Percentiles rank a stretch among this genome's conserved stretches.
These are phyloP conservation scores for Philaenus spumarius DNA, from an alignment of 1,140 invertebrate genomes.

Conservation along the genomic window DNA sequence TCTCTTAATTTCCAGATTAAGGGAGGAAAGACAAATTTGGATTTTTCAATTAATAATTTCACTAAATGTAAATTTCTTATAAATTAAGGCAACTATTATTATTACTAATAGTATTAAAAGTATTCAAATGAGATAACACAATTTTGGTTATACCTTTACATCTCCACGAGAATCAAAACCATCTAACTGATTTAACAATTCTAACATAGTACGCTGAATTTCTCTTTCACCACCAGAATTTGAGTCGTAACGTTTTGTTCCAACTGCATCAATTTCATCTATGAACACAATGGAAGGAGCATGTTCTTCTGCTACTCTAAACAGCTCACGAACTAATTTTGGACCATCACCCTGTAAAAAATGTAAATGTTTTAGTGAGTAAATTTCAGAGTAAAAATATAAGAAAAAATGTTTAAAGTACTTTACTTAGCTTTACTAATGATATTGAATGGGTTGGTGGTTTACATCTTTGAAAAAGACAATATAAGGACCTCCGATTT, in stretches of 20 bases:
- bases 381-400: too few relatives aligned
- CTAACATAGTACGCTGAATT: constrained; percentile 99
- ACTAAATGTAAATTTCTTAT: too few relatives aligned
- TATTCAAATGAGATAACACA: neutral
- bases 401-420: too few relatives aligned
- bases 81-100: too few relatives aligned
- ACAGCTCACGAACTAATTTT: constrained; percentile 95
- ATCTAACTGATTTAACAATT: constrained; percentile 97
- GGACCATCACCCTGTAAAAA: constrained; percentile 86
- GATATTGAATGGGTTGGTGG: too few relatives aligned
- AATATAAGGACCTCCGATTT: too few relatives aligned
- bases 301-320: constrained; percentile 98
- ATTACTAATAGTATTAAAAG: constrained; percentile 9
- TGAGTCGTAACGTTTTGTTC: constrained; percentile 98
- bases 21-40: too few relatives aligned
- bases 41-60: too few relatives aligned
- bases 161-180: constrained; percentile 96
- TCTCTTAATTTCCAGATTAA: too few relatives aligned
- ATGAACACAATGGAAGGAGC: constrained; percentile 99
- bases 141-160: constrained; percentile 29
- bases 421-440: too few relatives aligned
- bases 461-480: too few relatives aligned
- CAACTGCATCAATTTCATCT: constrained; percentile 99
- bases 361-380: constrained; percentile 9
- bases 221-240: constrained; percentile 99